Base-by-base conservation (phyloP, 1,140 invertebrate species). In the Chironomus tepperi region DNA sequence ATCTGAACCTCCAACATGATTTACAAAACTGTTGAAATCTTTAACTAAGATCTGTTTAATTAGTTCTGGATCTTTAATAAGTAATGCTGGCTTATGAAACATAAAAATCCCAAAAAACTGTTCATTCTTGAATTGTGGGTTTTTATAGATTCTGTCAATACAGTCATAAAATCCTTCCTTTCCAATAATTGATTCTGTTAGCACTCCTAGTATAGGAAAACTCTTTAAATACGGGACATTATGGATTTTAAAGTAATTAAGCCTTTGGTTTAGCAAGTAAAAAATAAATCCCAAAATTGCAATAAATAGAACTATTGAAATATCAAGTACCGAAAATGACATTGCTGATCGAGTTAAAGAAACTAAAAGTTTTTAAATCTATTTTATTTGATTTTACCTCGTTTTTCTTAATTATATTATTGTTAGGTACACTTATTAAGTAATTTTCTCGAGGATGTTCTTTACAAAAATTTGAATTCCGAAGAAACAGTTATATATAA, bases 61-160 rank as follows among this genome's bases (percentile, higher is more conserved):
- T 1, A 86, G 76, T 19, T 85, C 83, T 3, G 82, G 82, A 77
- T 88, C 86, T 3, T 83, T 81, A 12, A 86, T 78, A 0, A 87
- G 80, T 42, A 87, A 77, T 3, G 79, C 76, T 0, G 84, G 85
- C 21, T 77, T 73, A 42, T 78, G 73, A n/a, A 80, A 80, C 65
- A 84, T 82, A 73, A 84, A 84, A 67, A 81, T 77, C 8, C 79
- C 83, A 77, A 78, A 79, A 78, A 75, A 75, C 34, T 75, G 72
- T 8, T 70, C 19, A 70, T 70, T 19, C 12, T 7, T 18, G 9
- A 70, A 18, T 70, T 70, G 9, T 21, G 12, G 15, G 5, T 67
- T 67, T 7, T 67, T 7, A 16, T 67, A 67, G 8, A 67, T 15
- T 2, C 16, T 3, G 6, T 18, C 18, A 16, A 18, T 8, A 2